phyloP scores from a whole-genome alignment of 2,113 vertebrate species.

The Sakesphorus luctuosus region DNA sequence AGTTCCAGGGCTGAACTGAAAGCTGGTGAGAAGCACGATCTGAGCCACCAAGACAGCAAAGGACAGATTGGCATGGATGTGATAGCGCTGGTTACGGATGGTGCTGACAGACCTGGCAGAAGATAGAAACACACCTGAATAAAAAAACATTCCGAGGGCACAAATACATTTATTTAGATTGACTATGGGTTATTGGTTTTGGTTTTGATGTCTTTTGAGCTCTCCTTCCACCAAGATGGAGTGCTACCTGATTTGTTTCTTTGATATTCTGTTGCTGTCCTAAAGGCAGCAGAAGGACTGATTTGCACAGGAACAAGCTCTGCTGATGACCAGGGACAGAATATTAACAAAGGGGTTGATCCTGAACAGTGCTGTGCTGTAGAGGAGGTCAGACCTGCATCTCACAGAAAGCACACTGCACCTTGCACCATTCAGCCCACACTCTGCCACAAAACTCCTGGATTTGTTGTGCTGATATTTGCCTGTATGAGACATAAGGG shows the following conservation, averaged over 20 bases:
- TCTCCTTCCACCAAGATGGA: background rate
- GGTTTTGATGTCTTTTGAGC: too few relatives aligned
- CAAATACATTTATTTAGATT: fast-evolving
- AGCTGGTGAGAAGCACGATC: constrained; percentile 90
- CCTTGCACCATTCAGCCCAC: background rate
- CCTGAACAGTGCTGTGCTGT: background rate
- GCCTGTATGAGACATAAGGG: background rate
- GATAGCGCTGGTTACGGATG: constrained; percentile 94
- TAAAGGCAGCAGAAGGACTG: background rate
- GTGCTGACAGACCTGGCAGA: constrained; percentile 87
- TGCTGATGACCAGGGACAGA: background rate
- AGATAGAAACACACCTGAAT: background rate
- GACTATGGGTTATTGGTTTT: background rate
- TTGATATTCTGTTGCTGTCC: background rate
- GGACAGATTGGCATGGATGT: constrained; percentile 95
- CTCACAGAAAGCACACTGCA: background rate
- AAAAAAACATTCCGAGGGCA: background rate
- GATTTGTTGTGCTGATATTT: background rate
- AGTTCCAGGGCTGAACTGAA: constrained; percentile 83
- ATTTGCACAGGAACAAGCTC: background rate
- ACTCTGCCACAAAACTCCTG: background rate
- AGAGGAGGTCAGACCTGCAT: background rate
- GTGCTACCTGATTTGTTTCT: background rate
- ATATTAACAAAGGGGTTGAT: too few relatives aligned
- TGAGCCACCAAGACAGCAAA: constrained; percentile 92